Base-by-base conservation (phyloP, 1,140 invertebrate genomes). In the Sycobia sp. region DNA sequence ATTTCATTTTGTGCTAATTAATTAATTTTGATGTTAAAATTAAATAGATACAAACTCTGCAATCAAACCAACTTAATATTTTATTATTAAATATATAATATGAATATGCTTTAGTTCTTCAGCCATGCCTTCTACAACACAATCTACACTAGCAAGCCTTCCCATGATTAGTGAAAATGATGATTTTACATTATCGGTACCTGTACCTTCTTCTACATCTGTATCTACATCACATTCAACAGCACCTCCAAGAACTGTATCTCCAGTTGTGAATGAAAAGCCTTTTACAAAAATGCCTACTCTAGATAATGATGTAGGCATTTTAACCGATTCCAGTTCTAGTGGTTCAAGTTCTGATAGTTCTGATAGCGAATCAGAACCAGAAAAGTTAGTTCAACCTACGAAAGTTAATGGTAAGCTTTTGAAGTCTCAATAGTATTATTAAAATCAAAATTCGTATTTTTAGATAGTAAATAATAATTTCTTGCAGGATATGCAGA, bases 111-210 rank as follows among this genome's bases (percentile, higher is more conserved):
- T 29, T 68, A 89, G 87, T 67, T 88, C 75, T 29, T 76, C 76
- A 58, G 83, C 83, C 80, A 86, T 69, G 79, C 75, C 60, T 79
- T 85, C 67, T 80, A 86, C 74, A 76, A 82, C 51, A 79, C 85
- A 80, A 83, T 86, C 77, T 5, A 86, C 88, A 3, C 79, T 89
- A 46, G 89, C 88, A 55, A 91, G 90, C 71, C 84, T 92, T 51
- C 90, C 90, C 8, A 88, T 91, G 85, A 90, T 92, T 65, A 86
- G 87, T 25, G 90, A 91, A 69, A 69, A 67, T 20, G 89, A 90
- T 68, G 81, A 84, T 62, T 79, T 76, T 62, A 68, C 61, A 7
- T n/a, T 65, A 38, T 20, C 67, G 18, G 16, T 55, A 67, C 69
- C 53, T 3, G 41, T 55, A 27, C 67, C 75, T 20, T 66, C 72